Conservation (phyloP, 92 coral and sea anemone species). For the Zoanthus solanderi region DNA sequence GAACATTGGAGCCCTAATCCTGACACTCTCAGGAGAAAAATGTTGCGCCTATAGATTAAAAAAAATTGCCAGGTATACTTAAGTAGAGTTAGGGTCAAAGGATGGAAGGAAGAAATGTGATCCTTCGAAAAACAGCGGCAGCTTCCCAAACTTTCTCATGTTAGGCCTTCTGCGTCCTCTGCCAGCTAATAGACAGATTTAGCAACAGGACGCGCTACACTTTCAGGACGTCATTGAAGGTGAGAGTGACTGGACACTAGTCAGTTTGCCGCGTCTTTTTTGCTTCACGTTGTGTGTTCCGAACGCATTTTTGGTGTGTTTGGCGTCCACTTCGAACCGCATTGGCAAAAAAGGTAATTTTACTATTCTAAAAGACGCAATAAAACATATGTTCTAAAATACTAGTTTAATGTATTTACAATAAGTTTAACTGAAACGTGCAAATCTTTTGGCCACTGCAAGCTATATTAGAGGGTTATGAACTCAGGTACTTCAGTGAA, state of each 20-base stretch:
- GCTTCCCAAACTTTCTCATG: not conserved
- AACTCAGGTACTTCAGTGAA: not conserved
- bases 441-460: not conserved
- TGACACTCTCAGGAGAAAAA: not conserved
- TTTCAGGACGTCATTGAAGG: too few species aligned
- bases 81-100: conserved; percentile 23
- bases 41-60: too few species aligned
- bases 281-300: not conserved
- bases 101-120: not conserved
- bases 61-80: not conserved
- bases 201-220: too few species aligned
- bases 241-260: too few species aligned
- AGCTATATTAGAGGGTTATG: conserved; percentile 6
- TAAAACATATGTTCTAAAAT: too few species aligned
- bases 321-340: not conserved
- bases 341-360: not conserved
- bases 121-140: conserved; percentile 22
- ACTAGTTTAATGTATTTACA: not conserved
- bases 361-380: too few species aligned
- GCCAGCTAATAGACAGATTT: not conserved
- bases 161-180: not conserved
- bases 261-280: not conserved
- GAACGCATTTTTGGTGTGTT: not conserved
- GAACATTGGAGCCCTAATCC: too few species aligned
- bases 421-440: conserved; percentile 10